Conservation (phyloP, 2,888 invertebrate species). For the Agrochola lota region DNA sequence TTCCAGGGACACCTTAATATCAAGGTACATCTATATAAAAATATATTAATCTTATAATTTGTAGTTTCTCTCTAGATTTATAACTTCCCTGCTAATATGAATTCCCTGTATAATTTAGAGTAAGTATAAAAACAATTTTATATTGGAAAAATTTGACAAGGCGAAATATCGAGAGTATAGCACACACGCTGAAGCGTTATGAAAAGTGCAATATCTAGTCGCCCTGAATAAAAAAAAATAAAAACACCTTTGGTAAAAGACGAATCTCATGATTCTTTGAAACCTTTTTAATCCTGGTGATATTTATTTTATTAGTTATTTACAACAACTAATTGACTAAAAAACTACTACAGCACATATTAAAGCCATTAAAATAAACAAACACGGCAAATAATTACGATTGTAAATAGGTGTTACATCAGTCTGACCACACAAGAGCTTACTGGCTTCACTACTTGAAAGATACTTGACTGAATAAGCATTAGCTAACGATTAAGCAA, state of each 20-base stretch:
- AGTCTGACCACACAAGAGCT: conserved; percentile 38
- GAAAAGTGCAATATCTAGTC: too few relatives aligned
- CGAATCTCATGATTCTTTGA: neutral
- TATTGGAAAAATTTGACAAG: too few relatives aligned
- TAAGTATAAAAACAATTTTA: too few relatives aligned
- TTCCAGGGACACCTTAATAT: too few relatives aligned
- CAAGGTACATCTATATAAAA: too few relatives aligned
- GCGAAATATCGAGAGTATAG: too few relatives aligned
- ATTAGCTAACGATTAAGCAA: conserved; percentile 50
- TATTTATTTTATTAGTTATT: neutral
- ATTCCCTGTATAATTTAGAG: too few relatives aligned
- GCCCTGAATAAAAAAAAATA: neutral
- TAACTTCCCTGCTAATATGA: too few relatives aligned
- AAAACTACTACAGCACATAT: neutral
- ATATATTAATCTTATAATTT: too few relatives aligned
- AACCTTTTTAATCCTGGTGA: neutral
- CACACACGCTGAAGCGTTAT: too few relatives aligned
- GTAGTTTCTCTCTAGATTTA: too few relatives aligned
- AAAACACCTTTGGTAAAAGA: too few relatives aligned
- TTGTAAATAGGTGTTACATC: conserved; percentile 29
- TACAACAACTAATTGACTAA: neutral
- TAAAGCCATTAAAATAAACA: conserved; percentile 23
- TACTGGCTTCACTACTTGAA: conserved; percentile 38
- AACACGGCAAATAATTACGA: conserved; percentile 18
- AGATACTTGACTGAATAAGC: conserved; percentile 49